Percentiles rank a stretch among this genome's conserved stretches.
Evolutionary conservation across 2,888 invertebrate genomes (phyloP).

Genomic region (Listrodromus nycthemerus): DNA sequence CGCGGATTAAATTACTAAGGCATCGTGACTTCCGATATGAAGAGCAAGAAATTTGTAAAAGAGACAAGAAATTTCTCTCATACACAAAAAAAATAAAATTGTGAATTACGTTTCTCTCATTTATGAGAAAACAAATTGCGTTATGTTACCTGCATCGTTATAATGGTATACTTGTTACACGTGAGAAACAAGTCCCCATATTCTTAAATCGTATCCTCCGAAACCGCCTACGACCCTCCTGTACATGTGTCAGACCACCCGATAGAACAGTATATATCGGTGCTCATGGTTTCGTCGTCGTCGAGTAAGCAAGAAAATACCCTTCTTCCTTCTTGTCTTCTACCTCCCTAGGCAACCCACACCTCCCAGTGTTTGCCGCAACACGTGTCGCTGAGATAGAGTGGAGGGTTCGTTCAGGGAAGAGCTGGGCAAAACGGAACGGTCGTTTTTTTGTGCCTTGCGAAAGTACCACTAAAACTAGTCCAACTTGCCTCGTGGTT

Average conservation of each 20-base stretch:
- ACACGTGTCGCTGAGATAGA: not conserved
- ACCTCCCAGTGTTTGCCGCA: not conserved
- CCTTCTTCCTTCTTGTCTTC: constrained; percentile 9
- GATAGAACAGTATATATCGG: constrained; percentile 11
- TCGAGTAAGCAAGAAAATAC: constrained; percentile 4
- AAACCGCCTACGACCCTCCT: not conserved
- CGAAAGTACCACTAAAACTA: not conserved
- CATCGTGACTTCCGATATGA: not conserved
- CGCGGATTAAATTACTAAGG: not conserved
- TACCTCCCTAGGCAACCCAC: not conserved
- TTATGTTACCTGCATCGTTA: not conserved
- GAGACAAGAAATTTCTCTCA: not conserved
- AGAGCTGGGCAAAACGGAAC: not conserved
- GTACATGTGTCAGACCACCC: not conserved
- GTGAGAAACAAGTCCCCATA: not conserved
- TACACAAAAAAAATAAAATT: not conserved
- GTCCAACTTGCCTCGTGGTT: not conserved
- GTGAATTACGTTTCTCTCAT: not conserved
- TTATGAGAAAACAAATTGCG: not conserved
- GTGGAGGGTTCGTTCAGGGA: not conserved
- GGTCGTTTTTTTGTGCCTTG: not conserved
- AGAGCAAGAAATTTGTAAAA: not conserved
- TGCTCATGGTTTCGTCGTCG: constrained; percentile 15
- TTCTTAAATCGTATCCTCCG: not conserved
- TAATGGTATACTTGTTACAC: not conserved